Conservation (phyloP, 2,797 vertebrate species). For the Onychomys leucogaster region DNA sequence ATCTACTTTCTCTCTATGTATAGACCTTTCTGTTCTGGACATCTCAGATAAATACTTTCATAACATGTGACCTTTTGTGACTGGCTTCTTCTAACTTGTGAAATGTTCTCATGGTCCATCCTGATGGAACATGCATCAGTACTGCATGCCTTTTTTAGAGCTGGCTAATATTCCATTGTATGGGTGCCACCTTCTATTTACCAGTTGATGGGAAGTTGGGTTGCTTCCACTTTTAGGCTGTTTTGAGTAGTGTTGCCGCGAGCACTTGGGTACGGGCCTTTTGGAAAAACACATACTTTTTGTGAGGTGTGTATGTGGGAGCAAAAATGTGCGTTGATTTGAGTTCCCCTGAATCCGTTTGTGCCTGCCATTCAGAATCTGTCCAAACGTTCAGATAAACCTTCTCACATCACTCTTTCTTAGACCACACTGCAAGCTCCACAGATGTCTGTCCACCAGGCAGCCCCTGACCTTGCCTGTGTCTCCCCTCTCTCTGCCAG, state of each 20-base stretch:
- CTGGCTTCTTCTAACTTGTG: not conserved
- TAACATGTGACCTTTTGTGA: not conserved
- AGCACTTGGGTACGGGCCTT: not conserved
- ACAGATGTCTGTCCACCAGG: not conserved
- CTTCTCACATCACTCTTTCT: not conserved
- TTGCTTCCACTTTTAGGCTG: not conserved
- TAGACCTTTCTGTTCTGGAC: not conserved
- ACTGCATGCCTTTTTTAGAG: not conserved
- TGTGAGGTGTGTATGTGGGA: not conserved
- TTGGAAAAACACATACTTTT: not conserved
- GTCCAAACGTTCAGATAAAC: not conserved
- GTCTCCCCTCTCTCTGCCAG: not conserved
- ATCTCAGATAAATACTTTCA: not conserved
- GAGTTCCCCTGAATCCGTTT: not conserved
- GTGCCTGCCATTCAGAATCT: not conserved
- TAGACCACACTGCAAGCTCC: not conserved
- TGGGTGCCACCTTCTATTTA: not conserved
- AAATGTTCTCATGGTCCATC: not conserved
- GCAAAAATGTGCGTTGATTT: not conserved
- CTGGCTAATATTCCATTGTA: not conserved
- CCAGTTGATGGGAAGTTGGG: not conserved
- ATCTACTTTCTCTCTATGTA: not conserved
- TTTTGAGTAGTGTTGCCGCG: not conserved
- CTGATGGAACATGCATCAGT: not conserved
- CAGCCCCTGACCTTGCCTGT: accelerated